Evolutionary conservation across 2,113 vertebrate species (phyloP), one percentile per base, ranked within the genome.

Genomic region (Dunckerocampus dactyliophorus): DNA sequence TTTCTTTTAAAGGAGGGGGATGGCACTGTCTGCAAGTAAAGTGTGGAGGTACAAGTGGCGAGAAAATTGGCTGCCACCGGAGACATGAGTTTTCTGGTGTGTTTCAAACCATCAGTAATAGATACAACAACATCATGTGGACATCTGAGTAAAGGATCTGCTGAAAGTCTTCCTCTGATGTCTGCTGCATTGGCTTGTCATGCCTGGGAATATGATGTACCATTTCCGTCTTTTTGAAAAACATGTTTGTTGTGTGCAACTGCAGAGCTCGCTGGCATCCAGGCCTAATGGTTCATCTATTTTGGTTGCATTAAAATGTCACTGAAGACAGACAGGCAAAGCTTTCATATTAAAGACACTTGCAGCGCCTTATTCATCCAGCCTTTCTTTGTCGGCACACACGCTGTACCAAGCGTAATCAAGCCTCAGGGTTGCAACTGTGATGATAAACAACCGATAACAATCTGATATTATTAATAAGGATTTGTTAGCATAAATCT

Each of bases 51-150:
- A 76, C 62, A 77, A 68, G 67, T 47, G 15, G 55, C 64, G 52
- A 39, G 17, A 17, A 72, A 82, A 72, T 57, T 76, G 74, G 52
- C 34, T 80, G 63, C 65, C 67, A 52, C 37, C 4, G 16, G 63
- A 76, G 61, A 76, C 37, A 53, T 4, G 19, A 24, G 71, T 67
- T 73, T 81, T 47, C 65, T 79, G 69, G 69, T 51, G 17, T 22
- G 49, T 72, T 76, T 76, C 22, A 65, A 80, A 82, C 42, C 46
- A 49, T 34, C 19, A 21, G 37, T 58, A 52, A 76, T 60, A 69
- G 83, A 69, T 50, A 65, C 39, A 56, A 65, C 39, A 56, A 69
- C 45, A 65, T 62, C 59, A 52, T 8, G 17, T 34, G 58, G 48
- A 65, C 59, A 60, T 70, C 51, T 54, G 61, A 67, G 47, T 57